Percentiles rank a stretch among this genome's conserved stretches.
phyloP scores from a whole-genome alignment of 1,140 invertebrate species.

The Ctenoplectra terminalis region DNA sequence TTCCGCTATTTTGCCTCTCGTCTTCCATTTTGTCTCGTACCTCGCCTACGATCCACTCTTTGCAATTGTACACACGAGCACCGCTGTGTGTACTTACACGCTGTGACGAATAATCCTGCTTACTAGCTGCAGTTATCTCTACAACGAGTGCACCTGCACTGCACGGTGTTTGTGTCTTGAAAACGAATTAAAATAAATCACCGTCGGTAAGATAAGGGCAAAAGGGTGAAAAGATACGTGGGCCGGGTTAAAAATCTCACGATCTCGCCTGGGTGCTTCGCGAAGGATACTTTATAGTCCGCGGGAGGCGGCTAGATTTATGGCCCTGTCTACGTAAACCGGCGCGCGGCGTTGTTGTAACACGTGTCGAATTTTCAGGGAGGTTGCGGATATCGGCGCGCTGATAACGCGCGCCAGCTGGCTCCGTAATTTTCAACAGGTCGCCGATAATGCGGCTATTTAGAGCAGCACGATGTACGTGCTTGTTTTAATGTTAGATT shows the following conservation, averaged over 20 bases:
- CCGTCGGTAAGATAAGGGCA: neutral
- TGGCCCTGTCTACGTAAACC: neutral
- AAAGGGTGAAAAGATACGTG: neutral
- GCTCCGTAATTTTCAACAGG: conserved; percentile 19
- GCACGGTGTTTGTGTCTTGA: neutral
- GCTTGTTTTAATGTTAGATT: neutral
- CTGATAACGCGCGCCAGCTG: conserved; percentile 7
- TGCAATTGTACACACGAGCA: conserved; percentile 30
- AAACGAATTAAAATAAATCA: conserved; percentile 8
- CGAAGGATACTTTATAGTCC: conserved; percentile 5
- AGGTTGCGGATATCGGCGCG: neutral
- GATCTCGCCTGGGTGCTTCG: neutral
- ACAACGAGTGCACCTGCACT: neutral
- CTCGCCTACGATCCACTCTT: neutral
- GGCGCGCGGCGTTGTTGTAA: neutral
- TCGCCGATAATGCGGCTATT: conserved; percentile 10
- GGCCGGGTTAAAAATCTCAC: neutral
- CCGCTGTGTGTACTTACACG: conserved; percentile 33
- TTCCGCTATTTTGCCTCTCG: neutral
- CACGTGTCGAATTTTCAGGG: conserved; percentile 21
- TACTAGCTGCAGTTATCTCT: conserved; percentile 57
- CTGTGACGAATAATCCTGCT: conserved; percentile 39
- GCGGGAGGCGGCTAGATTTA: neutral
- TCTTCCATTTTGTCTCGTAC: neutral
- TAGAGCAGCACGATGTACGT: neutral